Percentiles rank a stretch among this genome's conserved stretches.
Evolutionary conservation across 2,113 vertebrate species (phyloP).

Genomic region (Euleptes europaea): DNA sequence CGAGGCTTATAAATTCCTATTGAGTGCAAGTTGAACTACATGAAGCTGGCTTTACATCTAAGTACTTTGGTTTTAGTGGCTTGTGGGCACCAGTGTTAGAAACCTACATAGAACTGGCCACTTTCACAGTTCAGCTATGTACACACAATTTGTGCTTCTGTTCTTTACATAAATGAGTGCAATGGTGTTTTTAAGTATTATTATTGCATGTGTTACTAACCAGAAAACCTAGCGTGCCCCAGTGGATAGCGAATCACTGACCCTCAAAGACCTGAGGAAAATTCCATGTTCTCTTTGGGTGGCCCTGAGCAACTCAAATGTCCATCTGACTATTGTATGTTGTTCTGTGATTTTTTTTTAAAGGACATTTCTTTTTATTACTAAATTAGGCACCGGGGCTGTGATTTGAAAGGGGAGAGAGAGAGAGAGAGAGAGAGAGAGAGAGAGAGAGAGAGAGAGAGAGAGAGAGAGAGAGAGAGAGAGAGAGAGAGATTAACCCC

Average conservation of each 20-base stretch:
- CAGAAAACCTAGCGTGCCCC: not conserved
- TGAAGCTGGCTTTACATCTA: no score
- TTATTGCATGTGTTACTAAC: slow-evolving; percentile 11
- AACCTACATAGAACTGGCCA: not conserved
- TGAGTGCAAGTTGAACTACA: no score
- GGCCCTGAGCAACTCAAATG: not conserved
- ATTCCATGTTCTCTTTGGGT: not conserved
- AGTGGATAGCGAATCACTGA: not conserved
- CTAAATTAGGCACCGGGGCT: no score
- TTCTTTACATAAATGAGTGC: not conserved
- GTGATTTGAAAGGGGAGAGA: no score
- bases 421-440: no score
- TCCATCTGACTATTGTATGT: not conserved
- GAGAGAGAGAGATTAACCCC: no score
- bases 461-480: no score
- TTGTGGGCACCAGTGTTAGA: not conserved
- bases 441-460: no score
- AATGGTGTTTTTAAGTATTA: not conserved
- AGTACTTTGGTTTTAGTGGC: no score
- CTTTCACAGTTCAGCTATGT: not conserved
- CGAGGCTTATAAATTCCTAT: no score
- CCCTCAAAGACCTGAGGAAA: not conserved
- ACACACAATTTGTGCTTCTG: not conserved
- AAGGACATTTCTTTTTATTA: no score
- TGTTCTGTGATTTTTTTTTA: not conserved